These are phyloP conservation scores for Cantharis nigra DNA, from an alignment of 2,888 invertebrate species.

Conservation along the genomic window DNA sequence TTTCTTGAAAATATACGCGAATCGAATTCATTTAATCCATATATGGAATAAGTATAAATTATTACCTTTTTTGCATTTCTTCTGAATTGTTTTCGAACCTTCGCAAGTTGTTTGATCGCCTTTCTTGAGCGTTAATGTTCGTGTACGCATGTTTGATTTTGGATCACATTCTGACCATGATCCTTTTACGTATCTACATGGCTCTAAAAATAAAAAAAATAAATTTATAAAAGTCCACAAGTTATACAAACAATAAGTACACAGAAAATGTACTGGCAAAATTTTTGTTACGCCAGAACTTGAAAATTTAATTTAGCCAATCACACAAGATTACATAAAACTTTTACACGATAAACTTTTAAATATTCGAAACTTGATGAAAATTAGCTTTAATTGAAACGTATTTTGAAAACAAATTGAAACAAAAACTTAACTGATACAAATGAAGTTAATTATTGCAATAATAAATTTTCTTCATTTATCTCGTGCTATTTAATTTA, in stretches of 20 bases:
- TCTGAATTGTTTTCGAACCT: slow-evolving; percentile 82
- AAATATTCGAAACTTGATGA: not conserved
- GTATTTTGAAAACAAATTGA: not conserved
- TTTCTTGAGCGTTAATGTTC: slow-evolving; percentile 84
- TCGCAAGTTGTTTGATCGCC: slow-evolving; percentile 81
- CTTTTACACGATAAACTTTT: not conserved
- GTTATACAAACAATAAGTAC: not conserved
- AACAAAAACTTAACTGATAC: not conserved
- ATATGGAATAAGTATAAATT: slow-evolving; percentile 11
- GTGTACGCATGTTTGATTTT: slow-evolving; percentile 79
- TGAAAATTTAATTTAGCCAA: not conserved
- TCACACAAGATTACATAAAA: not conserved
- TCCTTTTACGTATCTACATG: slow-evolving; percentile 85
- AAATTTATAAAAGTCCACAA: not conserved
- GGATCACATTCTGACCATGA: slow-evolving; percentile 89
- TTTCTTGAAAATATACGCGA: not conserved
- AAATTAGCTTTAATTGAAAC: not conserved
- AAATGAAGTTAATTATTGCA: not conserved
- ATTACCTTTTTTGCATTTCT: slow-evolving; percentile 90
- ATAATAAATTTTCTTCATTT: not conserved
- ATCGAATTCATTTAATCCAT: slow-evolving; percentile 9
- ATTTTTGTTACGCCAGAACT: not conserved
- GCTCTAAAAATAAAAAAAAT: slow-evolving; percentile 56
- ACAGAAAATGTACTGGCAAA: not conserved
- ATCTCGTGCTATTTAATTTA: slow-evolving; percentile 1